Evolutionary conservation across 2,797 vertebrate genomes (phyloP).

Genomic region (Acipenser oxyrinchus): DNA sequence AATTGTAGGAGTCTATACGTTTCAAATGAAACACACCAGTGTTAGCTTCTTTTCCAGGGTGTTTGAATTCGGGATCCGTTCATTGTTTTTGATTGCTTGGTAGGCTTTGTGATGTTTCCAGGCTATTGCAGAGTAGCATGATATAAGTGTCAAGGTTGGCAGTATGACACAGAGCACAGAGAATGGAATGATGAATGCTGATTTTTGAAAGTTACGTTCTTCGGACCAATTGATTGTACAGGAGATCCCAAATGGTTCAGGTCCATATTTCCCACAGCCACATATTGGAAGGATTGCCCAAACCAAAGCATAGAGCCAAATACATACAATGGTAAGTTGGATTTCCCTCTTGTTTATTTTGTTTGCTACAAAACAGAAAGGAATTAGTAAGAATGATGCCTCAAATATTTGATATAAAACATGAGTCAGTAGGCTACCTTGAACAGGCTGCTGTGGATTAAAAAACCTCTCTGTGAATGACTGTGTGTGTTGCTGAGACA

Average conservation of each 20-base stretch:
- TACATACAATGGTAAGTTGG: not conserved
- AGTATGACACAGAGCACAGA: not conserved
- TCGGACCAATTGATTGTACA: not conserved
- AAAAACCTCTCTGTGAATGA: too few species aligned
- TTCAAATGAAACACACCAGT: not conserved
- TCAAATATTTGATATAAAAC: too few species aligned
- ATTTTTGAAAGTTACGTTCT: not conserved
- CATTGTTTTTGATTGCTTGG: not conserved
- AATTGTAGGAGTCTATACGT: too few species aligned
- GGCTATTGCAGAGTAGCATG: not conserved
- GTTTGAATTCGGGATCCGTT: not conserved
- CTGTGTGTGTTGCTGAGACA: too few species aligned
- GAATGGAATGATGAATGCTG: not conserved
- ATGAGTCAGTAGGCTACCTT: too few species aligned
- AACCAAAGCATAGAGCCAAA: not conserved
- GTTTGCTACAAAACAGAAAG: not conserved
- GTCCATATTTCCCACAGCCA: not conserved
- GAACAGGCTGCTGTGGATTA: too few species aligned
- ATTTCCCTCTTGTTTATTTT: not conserved
- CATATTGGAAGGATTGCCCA: not conserved
- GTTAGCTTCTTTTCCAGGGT: not conserved
- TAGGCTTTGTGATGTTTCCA: constrained; percentile 1
- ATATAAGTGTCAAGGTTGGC: not conserved
- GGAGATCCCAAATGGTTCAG: not conserved
- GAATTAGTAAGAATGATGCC: too few species aligned